A percentile compares a stretch with the other conserved stretches of the same genome.
phyloP scores from a whole-genome alignment of 2,113 vertebrate species.

The Dicrurus megarhynchus region DNA sequence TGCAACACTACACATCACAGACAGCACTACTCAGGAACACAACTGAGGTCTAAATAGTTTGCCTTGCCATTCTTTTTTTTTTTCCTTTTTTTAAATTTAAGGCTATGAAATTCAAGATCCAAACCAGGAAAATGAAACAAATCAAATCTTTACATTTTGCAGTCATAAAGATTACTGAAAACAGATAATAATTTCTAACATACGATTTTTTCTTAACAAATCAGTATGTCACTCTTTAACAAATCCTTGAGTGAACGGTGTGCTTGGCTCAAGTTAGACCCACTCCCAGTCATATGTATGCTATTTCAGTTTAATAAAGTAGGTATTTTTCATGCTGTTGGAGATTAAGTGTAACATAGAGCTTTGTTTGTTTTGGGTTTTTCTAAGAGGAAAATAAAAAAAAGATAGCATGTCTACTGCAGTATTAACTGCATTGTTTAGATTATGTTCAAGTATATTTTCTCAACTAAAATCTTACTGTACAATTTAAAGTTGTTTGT shows the following conservation, averaged over 20 bases:
- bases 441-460: background rate
- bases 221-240: background rate
- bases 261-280: background rate
- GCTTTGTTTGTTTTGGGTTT: background rate
- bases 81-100: background rate
- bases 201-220: background rate
- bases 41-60: background rate
- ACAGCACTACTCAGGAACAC: background rate
- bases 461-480: background rate
- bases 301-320: background rate
- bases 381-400: background rate
- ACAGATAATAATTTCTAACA: background rate
- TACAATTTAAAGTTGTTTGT: background rate
- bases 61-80: background rate
- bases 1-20: background rate
- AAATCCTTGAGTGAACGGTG: background rate
- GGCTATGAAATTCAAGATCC: background rate
- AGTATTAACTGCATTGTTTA: background rate
- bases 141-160: background rate
- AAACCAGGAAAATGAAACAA: background rate
- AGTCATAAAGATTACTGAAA: background rate
- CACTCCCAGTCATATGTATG: background rate
- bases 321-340: background rate
- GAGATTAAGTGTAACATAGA: background rate
- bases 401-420: background rate